Percentiles rank a stretch among this genome's conserved stretches.
These are phyloP conservation scores for Mormyrus lacerda DNA, from an alignment of 2,113 vertebrate species.

Conservation along the genomic window DNA sequence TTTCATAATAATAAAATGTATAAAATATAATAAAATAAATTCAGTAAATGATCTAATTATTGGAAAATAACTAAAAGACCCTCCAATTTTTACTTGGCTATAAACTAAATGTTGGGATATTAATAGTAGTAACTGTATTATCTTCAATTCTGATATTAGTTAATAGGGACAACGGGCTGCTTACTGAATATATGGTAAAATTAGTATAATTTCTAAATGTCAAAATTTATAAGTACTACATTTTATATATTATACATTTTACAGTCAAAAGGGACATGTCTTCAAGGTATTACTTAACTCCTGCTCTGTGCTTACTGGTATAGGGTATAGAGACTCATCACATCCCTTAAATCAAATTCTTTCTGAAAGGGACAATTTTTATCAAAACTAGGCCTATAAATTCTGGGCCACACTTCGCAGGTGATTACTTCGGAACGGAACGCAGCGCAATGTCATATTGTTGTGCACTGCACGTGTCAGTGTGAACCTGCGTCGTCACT, in stretches of 20 bases:
- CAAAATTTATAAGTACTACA: not conserved
- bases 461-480: not conserved
- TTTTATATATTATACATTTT: not conserved
- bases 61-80: not conserved
- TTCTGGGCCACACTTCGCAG: not conserved
- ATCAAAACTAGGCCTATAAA: not conserved
- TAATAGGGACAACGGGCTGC: not conserved
- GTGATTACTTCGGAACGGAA: not conserved
- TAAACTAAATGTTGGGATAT: not conserved
- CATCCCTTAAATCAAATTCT: not conserved
- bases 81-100: not conserved
- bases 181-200: not conserved
- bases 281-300: not conserved
- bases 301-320: not conserved
- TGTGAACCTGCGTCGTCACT: not conserved
- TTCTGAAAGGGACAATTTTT: not conserved
- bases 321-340: not conserved
- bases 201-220: not conserved
- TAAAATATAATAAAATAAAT: not conserved
- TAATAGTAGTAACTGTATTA: not conserved
- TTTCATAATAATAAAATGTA: not conserved
- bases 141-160: not conserved
- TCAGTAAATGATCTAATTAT: not conserved
- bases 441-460: not conserved
- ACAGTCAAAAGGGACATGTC: not conserved